Evolutionary conservation across 1,140 invertebrate genomes (phyloP), one percentile per base, ranked within the genome.

Genomic region (Drosophila pandora): DNA sequence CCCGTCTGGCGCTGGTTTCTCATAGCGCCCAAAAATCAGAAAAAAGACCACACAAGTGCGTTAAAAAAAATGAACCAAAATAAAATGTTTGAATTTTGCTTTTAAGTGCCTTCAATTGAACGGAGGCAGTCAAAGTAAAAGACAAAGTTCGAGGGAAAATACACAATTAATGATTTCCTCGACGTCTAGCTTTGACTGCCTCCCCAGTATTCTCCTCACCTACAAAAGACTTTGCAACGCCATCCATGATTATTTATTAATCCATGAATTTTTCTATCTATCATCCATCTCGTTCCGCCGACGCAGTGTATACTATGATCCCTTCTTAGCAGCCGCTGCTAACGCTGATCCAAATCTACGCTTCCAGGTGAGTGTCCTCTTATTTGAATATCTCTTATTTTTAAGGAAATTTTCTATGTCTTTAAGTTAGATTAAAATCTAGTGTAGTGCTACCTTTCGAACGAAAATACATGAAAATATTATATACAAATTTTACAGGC

Each of bases 281-380:
- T 92, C 92, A 23, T 74, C 92, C 92, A 23, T 74, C 92, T 91
- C 88, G 60, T 78, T 54, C 57, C 48, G 12, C 54, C 28, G 90
- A 92, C 92, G 91, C 94, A 97, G 97, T 92, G 95, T 98, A 74
- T 98, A 98, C 94, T 98, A 98, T 94, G 97, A 99, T 94, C 97
- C 97, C 80, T 98, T 98, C 94, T 93, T 98, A 94, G 96, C 96
- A 89, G 96, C 96, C 57, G 96, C 96, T 87, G 96, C 90, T 74
- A 84, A 81, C 70, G 94, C 94, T 90, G 96, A 97, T 93, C 96
- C 96, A 76, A 96, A 97, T 93, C 97, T 97, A 93, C 96, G 97
- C 94, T 94, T 98, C 90, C 97, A 98, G 95, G 90, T 91, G 75
- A 91, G 83, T 89, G 9, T 45, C 48, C 9, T n/a, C 6, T 23